A percentile compares a stretch with the other conserved stretches of the same genome.
phyloP scores from a whole-genome alignment of 2,113 vertebrate genomes.

The Nothoprocta perdicaria region DNA sequence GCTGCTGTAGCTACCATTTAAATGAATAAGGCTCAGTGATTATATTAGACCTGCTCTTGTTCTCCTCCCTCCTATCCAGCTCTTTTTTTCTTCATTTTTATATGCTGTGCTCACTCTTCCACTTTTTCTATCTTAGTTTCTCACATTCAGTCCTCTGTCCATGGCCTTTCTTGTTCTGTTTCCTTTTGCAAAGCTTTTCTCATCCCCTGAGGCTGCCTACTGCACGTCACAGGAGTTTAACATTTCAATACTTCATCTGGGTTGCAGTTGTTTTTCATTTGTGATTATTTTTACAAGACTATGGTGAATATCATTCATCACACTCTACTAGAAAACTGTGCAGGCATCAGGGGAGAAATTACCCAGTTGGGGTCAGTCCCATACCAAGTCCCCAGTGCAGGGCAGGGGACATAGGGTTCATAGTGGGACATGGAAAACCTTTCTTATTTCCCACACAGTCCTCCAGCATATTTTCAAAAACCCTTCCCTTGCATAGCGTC shows the following conservation, averaged over 20 bases:
- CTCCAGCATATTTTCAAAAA: slow-evolving; percentile 55
- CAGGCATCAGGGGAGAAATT: slow-evolving; percentile 3
- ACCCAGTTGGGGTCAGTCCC: slow-evolving; percentile 2
- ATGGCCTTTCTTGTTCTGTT: not conserved
- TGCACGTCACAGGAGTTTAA: not conserved
- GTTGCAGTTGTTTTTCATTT: slow-evolving; percentile 1
- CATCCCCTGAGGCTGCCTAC: not conserved
- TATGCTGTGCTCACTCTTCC: not conserved
- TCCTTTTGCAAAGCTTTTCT: not conserved
- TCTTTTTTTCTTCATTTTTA: slow-evolving; percentile 9
- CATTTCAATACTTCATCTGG: not conserved
- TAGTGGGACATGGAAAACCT: slow-evolving; percentile 36
- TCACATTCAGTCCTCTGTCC: not conserved
- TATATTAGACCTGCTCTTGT: not conserved
- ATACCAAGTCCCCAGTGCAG: not conserved
- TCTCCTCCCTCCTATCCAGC: not conserved
- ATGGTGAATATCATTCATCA: not conserved
- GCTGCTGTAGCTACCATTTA: not conserved
- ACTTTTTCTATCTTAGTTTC: not conserved
- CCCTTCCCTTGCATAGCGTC: slow-evolving; percentile 25
- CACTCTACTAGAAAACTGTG: not conserved
- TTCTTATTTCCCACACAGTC: not conserved
- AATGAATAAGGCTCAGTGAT: not conserved
- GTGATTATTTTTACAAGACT: slow-evolving; percentile 11
- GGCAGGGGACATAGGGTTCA: not conserved